Conservation (phyloP, 1,140 invertebrate species). For the Tenebrio molitor region DNA sequence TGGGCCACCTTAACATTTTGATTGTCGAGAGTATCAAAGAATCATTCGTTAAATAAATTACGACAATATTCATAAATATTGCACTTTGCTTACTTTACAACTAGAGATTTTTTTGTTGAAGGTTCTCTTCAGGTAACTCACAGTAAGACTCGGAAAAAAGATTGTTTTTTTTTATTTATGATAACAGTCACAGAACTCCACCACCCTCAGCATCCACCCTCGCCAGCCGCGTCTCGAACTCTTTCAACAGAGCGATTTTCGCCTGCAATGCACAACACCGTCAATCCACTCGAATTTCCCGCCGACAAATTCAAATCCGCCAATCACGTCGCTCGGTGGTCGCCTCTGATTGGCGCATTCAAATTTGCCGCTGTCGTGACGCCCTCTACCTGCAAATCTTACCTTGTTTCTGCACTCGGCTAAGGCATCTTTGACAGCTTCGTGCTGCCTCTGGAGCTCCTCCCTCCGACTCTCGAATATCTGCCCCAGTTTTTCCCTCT, state of each 20-base stretch:
- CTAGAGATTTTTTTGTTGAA: constrained; percentile 22
- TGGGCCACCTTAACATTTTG: constrained; percentile 44
- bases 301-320: not conserved
- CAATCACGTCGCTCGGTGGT: no score
- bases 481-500: constrained; percentile 81
- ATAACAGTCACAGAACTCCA: constrained; percentile 44
- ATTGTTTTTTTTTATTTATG: constrained; percentile 16
- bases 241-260: constrained; percentile 61
- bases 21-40: constrained; percentile 46
- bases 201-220: constrained; percentile 61
- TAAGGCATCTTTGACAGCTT: constrained; percentile 78
- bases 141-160: constrained; percentile 42
- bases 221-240: constrained; percentile 63
- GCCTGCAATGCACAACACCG: constrained; percentile 56
- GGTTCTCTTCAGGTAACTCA: constrained; percentile 46
- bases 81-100: constrained; percentile 38
- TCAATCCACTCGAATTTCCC: not conserved
- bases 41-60: constrained; percentile 41
- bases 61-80: constrained; percentile 42
- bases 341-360: no score
- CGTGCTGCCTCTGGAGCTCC: constrained; percentile 82
- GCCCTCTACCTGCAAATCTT: no score
- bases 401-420: constrained; percentile 81
- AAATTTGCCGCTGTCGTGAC: no score
- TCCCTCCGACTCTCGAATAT: constrained; percentile 82